These are phyloP conservation scores for Solenopsis fugax DNA, from an alignment of 1,140 invertebrate genomes.

Conservation along the genomic window DNA sequence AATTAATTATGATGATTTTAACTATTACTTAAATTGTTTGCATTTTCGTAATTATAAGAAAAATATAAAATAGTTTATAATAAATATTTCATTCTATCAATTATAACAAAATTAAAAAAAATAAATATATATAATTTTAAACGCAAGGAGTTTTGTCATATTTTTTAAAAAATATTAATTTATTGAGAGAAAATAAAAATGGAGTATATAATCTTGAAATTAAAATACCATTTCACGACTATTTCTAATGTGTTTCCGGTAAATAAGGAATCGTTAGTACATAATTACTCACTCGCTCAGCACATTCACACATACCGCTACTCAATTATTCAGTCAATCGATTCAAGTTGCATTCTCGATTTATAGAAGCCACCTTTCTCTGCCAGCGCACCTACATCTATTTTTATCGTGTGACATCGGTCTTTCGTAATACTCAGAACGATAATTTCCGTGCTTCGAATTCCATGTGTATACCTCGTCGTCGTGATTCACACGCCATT, in stretches of 20 bases:
- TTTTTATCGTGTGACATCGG: constrained; percentile 60
- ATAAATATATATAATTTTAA: neutral
- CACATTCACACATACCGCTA: neutral
- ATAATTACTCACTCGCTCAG: constrained; percentile 10
- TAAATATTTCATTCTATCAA: neutral
- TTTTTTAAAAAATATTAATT: neutral
- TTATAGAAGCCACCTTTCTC: constrained; percentile 22
- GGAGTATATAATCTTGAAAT: neutral
- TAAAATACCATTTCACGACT: neutral
- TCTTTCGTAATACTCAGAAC: constrained; percentile 60
- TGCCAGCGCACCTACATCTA: neutral
- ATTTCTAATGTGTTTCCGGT: neutral
- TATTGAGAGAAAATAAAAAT: neutral
- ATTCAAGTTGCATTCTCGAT: constrained; percentile 13
- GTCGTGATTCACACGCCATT: constrained; percentile 58
- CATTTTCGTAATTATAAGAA: neutral
- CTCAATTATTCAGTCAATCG: constrained; percentile 27
- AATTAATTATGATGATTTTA: neutral
- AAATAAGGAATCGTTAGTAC: neutral
- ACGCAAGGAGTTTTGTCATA: neutral
- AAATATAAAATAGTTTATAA: neutral
- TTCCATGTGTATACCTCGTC: constrained; percentile 37
- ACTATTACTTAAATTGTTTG: constrained; percentile 1
- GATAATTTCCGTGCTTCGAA: constrained; percentile 64
- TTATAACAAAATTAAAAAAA: neutral